Evolutionary conservation across 2,888 invertebrate species (phyloP).

Genomic region (Chymomyza amoena): DNA sequence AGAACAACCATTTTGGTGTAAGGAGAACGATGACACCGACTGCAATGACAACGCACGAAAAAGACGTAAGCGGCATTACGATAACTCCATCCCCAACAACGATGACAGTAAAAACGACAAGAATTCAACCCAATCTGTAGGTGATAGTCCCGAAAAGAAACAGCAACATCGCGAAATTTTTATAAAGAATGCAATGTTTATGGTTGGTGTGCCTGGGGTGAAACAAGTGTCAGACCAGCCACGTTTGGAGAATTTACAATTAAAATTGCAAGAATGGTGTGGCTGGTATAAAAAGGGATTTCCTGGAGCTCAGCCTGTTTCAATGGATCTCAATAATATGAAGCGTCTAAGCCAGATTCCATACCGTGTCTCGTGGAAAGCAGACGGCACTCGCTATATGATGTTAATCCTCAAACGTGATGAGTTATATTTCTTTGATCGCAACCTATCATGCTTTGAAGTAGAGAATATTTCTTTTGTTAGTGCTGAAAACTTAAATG

Average conservation of each 20-base stretch:
- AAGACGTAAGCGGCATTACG: conserved; percentile 53
- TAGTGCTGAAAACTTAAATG: conserved; percentile 84
- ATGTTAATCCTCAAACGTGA: conserved; percentile 93
- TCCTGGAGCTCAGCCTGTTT: conserved; percentile 98
- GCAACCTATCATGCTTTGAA: conserved; percentile 95
- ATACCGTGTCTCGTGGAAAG: conserved; percentile 99
- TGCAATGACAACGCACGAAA: conserved; percentile 64
- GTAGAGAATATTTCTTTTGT: conserved; percentile 90
- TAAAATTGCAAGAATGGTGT: conserved; percentile 88
- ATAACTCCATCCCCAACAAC: conserved; percentile 41
- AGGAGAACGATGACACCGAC: conserved; percentile 81
- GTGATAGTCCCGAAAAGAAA: conserved; percentile 64
- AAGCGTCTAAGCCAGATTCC: conserved; percentile 86
- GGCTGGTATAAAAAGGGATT: conserved; percentile 90
- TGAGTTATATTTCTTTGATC: conserved; percentile 95
- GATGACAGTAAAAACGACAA: conserved; percentile 33
- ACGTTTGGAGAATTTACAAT: conserved; percentile 84
- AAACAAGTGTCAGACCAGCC: conserved; percentile 83
- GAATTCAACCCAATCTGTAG: conserved; percentile 10
- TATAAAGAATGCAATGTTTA: conserved; percentile 86
- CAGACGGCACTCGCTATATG: conserved; percentile 98
- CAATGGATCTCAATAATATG: conserved; percentile 93
- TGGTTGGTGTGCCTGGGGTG: conserved; percentile 92
- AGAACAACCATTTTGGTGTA: conserved; percentile 90
- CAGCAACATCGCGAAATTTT: conserved; percentile 80